phyloP scores from a whole-genome alignment of 2,113 vertebrate species.

The Chelonoidis abingdonii region DNA sequence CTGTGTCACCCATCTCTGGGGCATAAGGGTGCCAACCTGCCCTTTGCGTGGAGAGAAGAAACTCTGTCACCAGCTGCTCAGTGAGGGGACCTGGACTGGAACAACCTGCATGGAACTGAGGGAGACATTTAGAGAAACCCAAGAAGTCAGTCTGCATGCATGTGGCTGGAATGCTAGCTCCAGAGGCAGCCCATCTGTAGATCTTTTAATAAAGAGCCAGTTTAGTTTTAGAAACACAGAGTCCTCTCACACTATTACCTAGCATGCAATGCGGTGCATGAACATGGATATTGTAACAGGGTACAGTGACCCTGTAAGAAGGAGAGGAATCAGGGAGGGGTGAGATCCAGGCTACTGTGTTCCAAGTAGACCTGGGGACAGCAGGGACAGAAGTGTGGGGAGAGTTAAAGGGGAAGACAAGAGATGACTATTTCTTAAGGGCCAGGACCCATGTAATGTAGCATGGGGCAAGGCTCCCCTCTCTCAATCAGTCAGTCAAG shows the following conservation, averaged over 20 bases:
- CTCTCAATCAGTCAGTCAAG: neutral
- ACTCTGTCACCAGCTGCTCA: neutral
- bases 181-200: neutral
- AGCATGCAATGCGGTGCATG: fast-evolving
- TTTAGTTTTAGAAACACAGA: neutral
- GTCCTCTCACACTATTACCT: fast-evolving
- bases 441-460: neutral
- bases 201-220: neutral
- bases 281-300: neutral
- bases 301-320: neutral
- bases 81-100: neutral
- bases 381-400: neutral
- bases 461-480: neutral
- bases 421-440: neutral
- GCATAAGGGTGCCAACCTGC: neutral
- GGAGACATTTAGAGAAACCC: neutral
- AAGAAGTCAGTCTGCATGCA: neutral
- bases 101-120: neutral
- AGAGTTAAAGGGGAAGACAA: neutral
- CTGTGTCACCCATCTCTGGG: neutral
- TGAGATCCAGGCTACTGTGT: neutral
- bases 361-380: neutral
- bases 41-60: neutral
- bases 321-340: neutral
- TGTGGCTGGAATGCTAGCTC: neutral